Evolutionary conservation across 2,113 vertebrate species (phyloP).

Genomic region (Podarcis raffonei): DNA sequence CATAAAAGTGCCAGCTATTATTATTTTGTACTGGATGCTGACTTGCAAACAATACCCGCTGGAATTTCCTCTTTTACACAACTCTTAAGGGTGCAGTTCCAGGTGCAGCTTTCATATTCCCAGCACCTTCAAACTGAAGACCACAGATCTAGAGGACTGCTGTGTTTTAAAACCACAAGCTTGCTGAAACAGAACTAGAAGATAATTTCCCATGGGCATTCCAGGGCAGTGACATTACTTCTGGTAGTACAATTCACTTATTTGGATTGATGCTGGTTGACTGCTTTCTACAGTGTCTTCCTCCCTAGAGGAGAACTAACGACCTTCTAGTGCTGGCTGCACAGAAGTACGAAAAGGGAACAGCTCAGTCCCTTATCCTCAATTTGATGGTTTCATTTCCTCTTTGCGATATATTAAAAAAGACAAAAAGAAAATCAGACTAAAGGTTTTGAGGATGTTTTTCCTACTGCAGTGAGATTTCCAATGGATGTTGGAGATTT

Average conservation of each 20-base stretch:
- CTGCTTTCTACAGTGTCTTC: neutral
- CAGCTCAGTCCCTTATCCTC: neutral
- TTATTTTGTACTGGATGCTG: neutral
- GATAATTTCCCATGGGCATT: neutral
- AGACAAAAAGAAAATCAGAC: too few relatives aligned
- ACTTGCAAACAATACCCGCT: too few relatives aligned
- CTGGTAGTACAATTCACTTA: neutral
- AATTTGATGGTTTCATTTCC: too few relatives aligned
- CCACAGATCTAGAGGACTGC: neutral
- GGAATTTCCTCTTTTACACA: too few relatives aligned
- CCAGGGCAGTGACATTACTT: neutral
- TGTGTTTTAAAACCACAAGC: neutral
- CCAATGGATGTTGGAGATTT: too few relatives aligned
- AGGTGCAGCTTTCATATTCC: neutral
- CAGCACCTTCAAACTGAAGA: neutral
- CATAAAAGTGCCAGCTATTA: neutral
- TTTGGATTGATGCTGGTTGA: neutral
- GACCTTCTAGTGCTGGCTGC: neutral
- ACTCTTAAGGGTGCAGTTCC: too few relatives aligned
- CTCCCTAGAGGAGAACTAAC: neutral
- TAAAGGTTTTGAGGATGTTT: too few relatives aligned
- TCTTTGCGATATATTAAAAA: too few relatives aligned
- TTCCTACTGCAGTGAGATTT: too few relatives aligned
- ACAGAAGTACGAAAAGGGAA: neutral
- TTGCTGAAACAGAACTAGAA: constrained; percentile 15